These are phyloP conservation scores for Cataglyphis altisquamis DNA, from an alignment of 2,888 invertebrate genomes.

Conservation along the genomic window DNA sequence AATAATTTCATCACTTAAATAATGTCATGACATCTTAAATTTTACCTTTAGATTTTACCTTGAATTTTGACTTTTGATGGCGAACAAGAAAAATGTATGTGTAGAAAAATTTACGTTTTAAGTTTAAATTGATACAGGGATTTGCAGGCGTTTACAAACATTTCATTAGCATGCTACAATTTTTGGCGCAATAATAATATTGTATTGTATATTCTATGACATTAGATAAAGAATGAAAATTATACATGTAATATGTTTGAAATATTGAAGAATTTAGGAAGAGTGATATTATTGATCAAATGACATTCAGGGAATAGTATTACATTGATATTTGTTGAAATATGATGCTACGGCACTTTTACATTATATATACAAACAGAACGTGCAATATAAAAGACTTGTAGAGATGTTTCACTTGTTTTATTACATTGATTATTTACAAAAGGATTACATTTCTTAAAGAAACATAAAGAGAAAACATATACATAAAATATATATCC, in stretches of 20 bases:
- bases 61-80: neutral
- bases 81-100: neutral
- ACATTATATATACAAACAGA: neutral
- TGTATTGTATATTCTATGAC: neutral
- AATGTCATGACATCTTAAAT: no score
- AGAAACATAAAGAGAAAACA: neutral
- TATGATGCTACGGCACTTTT: neutral
- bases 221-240: constrained; percentile 7
- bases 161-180: neutral
- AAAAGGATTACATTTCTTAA: neutral
- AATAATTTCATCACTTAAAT: no score
- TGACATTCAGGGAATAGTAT: constrained; percentile 1
- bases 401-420: neutral
- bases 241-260: neutral
- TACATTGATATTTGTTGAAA: constrained; percentile 20
- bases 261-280: neutral
- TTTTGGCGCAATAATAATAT: constrained; percentile 11
- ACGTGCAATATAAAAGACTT: neutral
- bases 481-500: neutral
- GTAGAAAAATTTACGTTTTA: neutral
- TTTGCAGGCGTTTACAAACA: neutral
- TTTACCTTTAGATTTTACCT: neutral
- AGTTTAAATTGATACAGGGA: neutral
- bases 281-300: neutral
- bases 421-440: neutral